phyloP scores from a whole-genome alignment of 2,797 vertebrate genomes.

The Anguilla megastoma region DNA sequence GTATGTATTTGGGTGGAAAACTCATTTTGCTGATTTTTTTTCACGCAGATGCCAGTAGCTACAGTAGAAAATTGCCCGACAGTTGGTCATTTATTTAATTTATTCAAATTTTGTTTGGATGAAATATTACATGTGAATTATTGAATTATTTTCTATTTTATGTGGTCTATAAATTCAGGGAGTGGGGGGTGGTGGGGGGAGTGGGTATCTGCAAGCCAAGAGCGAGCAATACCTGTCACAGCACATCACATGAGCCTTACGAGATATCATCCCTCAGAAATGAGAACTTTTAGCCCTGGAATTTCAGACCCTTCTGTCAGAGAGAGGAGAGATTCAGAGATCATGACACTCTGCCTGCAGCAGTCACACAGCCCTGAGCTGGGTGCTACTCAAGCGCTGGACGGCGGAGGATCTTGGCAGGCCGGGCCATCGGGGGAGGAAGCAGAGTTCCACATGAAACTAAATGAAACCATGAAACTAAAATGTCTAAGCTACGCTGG shows the following conservation, averaged over 20 bases:
- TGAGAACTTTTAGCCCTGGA: constrained; percentile 70
- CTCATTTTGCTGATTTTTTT: not conserved
- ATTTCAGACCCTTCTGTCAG: constrained; percentile 78
- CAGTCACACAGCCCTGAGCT: constrained; percentile 74
- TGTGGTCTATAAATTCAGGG: constrained; percentile 19
- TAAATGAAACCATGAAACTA: not conserved
- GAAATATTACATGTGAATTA: not conserved
- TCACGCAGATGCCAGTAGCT: not conserved
- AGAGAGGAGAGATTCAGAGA: constrained; percentile 73
- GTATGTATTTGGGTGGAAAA: not conserved
- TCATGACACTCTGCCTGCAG: constrained; percentile 76
- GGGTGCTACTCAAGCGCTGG: constrained; percentile 66
- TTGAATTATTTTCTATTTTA: not conserved
- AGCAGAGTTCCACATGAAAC: constrained; percentile 43
- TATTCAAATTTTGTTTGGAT: not conserved
- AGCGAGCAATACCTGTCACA: constrained; percentile 71
- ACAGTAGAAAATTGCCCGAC: not conserved
- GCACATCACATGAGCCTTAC: constrained; percentile 72
- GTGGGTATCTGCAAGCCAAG: constrained; percentile 57
- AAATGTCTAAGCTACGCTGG: constrained; percentile 49
- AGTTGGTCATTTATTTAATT: constrained; percentile 1
- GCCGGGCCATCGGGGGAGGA: constrained; percentile 57
- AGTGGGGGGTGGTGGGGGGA: constrained; percentile 1
- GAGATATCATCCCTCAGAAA: constrained; percentile 76
- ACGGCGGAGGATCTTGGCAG: constrained; percentile 62